phyloP scores from a whole-genome alignment of 2,797 vertebrate genomes.

The Choloepus didactylus region DNA sequence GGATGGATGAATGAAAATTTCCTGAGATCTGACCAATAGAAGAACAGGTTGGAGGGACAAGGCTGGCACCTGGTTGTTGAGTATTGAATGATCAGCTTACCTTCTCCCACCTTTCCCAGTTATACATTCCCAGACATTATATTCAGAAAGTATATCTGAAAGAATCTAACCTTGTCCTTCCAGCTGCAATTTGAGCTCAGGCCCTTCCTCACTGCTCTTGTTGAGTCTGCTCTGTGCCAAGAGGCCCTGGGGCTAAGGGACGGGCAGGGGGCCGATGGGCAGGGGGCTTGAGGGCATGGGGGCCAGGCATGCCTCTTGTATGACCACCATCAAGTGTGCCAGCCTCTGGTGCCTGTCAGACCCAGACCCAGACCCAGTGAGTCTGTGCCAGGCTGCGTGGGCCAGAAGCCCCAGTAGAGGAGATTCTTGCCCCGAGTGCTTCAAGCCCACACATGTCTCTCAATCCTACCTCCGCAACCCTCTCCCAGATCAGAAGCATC shows the following conservation, averaged over 20 bases:
- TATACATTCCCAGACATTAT: not conserved
- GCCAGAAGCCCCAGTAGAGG: not conserved
- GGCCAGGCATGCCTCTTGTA: conserved; percentile 68
- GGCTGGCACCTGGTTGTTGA: not conserved
- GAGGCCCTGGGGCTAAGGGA: not conserved
- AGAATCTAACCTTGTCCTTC: not conserved
- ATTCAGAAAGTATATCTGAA: conserved; percentile 17
- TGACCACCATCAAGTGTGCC: conserved; percentile 6
- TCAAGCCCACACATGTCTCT: conserved; percentile 81
- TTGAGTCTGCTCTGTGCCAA: not conserved
- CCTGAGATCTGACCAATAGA: not conserved
- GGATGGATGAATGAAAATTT: not conserved
- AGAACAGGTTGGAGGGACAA: not conserved
- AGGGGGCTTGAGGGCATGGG: conserved; percentile 34
- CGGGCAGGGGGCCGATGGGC: not conserved
- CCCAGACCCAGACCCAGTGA: conserved; percentile 27
- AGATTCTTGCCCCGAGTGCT: conserved; percentile 43
- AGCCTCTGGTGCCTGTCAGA: conserved; percentile 58
- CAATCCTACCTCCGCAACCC: conserved; percentile 80
- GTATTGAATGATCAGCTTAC: not conserved
- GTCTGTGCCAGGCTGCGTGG: conserved; percentile 67
- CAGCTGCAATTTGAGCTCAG: not conserved
- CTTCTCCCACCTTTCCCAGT: not conserved
- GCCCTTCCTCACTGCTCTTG: not conserved
- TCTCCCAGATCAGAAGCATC: conserved; percentile 79